These are phyloP conservation scores for Nysson spinosus DNA, from an alignment of 2,888 invertebrate species.

Conservation along the genomic window DNA sequence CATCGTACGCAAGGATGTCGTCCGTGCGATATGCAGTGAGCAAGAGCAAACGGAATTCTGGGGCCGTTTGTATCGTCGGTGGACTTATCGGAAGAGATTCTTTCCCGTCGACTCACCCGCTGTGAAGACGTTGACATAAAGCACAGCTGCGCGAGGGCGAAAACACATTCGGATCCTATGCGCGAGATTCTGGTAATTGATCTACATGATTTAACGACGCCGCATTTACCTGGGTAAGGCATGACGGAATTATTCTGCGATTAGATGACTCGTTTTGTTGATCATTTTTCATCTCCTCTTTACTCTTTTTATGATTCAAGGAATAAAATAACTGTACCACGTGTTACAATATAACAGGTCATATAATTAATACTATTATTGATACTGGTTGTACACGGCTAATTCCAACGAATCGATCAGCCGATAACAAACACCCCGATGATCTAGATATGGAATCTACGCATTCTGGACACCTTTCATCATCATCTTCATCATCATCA, in stretches of 20 bases:
- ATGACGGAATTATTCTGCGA: slow-evolving; percentile 12
- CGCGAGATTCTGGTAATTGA: slow-evolving; percentile 26
- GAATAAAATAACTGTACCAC: too few species aligned
- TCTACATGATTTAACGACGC: slow-evolving; percentile 39
- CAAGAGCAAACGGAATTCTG: slow-evolving; percentile 28
- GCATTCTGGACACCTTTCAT: slow-evolving; percentile 47
- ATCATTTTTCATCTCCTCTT: slow-evolving; percentile 16
- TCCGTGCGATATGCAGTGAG: slow-evolving; percentile 15
- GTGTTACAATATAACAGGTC: too few species aligned
- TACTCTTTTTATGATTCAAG: too few species aligned
- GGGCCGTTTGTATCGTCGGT: slow-evolving; percentile 1
- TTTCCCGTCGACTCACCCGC: slow-evolving; percentile 22
- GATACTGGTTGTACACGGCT: too few species aligned
- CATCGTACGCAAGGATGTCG: slow-evolving; percentile 6
- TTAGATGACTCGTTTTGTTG: slow-evolving; percentile 16
- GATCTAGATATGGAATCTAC: slow-evolving; percentile 46
- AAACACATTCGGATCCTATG: slow-evolving; percentile 6
- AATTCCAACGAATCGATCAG: too few species aligned
- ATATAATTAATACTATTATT: too few species aligned
- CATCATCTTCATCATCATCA: slow-evolving; percentile 33
- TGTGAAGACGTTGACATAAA: slow-evolving; percentile 24
- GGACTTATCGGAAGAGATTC: slow-evolving; percentile 43
- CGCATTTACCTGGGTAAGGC: slow-evolving; percentile 7
- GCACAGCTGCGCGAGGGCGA: slow-evolving; percentile 27
- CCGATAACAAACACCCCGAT: slow-evolving; percentile 28